Conservation (phyloP, 2,113 vertebrate species). For the Columba janthina region DNA sequence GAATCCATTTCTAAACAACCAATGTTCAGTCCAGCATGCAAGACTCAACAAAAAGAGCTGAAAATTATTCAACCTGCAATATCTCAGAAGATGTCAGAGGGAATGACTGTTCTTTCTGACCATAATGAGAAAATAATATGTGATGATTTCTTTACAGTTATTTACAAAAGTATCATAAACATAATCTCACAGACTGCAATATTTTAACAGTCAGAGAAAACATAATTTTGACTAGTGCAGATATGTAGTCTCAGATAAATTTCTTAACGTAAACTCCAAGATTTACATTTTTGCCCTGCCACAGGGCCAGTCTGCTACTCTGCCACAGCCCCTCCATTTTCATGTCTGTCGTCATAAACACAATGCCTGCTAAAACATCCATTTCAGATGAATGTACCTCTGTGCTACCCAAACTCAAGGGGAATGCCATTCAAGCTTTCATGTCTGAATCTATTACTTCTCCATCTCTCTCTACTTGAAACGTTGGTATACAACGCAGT, state of each 20-base stretch:
- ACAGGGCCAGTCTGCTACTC: not conserved
- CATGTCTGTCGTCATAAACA: not conserved
- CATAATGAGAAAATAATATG: not conserved
- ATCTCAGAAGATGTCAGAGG: not conserved
- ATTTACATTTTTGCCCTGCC: not conserved
- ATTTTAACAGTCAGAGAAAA: not conserved
- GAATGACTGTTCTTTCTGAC: not conserved
- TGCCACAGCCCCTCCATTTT: not conserved
- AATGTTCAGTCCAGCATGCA: not conserved
- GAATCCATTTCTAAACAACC: not conserved
- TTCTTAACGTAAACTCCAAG: not conserved
- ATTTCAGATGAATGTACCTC: not conserved
- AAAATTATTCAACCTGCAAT: not conserved
- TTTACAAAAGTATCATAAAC: not conserved
- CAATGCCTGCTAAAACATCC: not conserved
- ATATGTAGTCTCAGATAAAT: not conserved
- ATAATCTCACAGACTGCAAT: not conserved
- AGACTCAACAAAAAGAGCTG: not conserved
- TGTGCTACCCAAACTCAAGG: not conserved
- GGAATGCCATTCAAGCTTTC: not conserved
- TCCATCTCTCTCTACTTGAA: not conserved
- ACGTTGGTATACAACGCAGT: accelerated
- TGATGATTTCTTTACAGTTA: not conserved
- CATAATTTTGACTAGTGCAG: not conserved
- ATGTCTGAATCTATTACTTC: not conserved